Evolutionary conservation across 2,113 vertebrate genomes (phyloP).

Genomic region (Cygnus atratus): DNA sequence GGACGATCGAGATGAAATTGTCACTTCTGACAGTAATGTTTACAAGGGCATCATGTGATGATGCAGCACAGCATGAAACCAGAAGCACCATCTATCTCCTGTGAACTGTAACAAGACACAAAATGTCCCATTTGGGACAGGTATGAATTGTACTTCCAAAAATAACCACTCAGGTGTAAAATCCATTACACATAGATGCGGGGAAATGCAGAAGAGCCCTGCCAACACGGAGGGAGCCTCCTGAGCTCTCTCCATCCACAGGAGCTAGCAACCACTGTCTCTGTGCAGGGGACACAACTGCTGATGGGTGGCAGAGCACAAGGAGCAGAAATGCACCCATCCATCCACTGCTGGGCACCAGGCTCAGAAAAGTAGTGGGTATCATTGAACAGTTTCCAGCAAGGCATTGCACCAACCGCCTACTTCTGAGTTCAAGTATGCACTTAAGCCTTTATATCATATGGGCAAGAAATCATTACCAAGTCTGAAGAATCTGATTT

Average conservation of each 20-base stretch:
- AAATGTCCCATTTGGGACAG: slow-evolving; percentile 42
- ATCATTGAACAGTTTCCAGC: background rate
- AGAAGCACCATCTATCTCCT: slow-evolving; percentile 4
- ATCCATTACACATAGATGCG: background rate
- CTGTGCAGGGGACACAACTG: fast-evolving
- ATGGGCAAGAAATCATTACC: background rate
- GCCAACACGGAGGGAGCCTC: background rate
- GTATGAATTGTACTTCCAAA: slow-evolving; percentile 15
- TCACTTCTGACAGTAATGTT: slow-evolving; percentile 56
- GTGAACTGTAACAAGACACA: slow-evolving; percentile 21
- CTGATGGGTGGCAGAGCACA: fast-evolving
- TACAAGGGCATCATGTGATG: slow-evolving; percentile 27
- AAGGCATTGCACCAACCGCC: fast-evolving
- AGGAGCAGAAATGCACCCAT: background rate
- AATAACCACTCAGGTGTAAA: slow-evolving; percentile 27
- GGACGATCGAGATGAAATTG: slow-evolving; percentile 64
- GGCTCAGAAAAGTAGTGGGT: fast-evolving
- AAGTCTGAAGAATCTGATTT: background rate
- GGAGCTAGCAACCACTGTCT: fast-evolving
- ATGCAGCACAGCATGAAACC: slow-evolving; percentile 38
- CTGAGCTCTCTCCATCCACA: background rate
- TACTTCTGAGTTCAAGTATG: background rate
- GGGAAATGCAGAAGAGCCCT: background rate
- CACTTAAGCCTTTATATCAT: background rate
- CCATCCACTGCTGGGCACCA: background rate